Conservation (phyloP, 2,888 invertebrate species). For the Caenorhabditis japonica region DNA sequence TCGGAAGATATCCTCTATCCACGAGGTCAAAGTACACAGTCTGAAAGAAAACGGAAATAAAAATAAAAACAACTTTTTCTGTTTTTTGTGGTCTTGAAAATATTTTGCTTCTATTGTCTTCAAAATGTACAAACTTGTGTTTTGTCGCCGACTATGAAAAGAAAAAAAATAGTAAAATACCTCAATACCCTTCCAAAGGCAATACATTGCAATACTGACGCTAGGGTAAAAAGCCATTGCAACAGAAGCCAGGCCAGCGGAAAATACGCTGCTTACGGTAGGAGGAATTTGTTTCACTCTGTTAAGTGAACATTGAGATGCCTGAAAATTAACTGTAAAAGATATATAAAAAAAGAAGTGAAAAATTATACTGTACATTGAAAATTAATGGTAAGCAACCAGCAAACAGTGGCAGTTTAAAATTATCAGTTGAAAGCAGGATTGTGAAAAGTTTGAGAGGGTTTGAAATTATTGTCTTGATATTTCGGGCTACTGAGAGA, state of each 20-base stretch:
- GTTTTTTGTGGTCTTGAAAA: constrained; percentile 29
- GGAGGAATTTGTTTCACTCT: constrained; percentile 80
- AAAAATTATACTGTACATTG: constrained; percentile 70
- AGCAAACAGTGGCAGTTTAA: constrained; percentile 69
- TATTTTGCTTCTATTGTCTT: constrained; percentile 22
- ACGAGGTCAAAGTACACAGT: constrained; percentile 85
- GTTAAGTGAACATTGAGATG: constrained; percentile 82
- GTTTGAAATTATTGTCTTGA: constrained; percentile 38
- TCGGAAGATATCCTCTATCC: constrained; percentile 82
- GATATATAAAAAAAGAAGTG: background rate
- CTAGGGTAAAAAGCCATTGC: constrained; percentile 84
- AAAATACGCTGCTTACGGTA: constrained; percentile 66
- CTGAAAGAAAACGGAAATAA: constrained; percentile 81
- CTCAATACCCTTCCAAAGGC: constrained; percentile 88
- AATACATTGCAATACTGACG: constrained; percentile 86
- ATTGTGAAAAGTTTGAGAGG: constrained; percentile 43
- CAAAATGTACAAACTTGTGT: constrained; percentile 23
- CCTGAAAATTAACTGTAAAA: constrained; percentile 78
- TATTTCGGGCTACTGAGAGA: constrained; percentile 46
- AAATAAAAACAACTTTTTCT: no score
- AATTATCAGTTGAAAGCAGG: constrained; percentile 40
- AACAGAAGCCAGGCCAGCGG: constrained; percentile 59
- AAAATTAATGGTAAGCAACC: constrained; percentile 70
- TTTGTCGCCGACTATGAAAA: constrained; percentile 8
- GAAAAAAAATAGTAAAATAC: constrained; percentile 78